Base-by-base conservation (phyloP, 2,797 vertebrate genomes). In the Sciaenops ocellatus region DNA sequence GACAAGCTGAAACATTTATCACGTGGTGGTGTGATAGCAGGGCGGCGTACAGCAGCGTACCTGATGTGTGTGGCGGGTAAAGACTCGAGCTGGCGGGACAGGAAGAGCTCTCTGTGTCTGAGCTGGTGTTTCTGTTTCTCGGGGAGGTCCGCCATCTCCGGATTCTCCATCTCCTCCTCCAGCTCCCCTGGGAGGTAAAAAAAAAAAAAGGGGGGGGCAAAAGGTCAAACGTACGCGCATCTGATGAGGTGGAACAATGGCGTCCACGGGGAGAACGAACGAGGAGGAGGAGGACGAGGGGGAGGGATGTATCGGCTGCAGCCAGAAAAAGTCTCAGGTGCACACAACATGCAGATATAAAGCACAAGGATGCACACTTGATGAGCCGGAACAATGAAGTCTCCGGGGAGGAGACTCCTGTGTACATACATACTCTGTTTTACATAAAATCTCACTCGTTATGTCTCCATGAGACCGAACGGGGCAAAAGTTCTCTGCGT, bases 111-210 rank as follows among this genome's bases (percentile, higher is more conserved):
- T 88, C 98, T 92, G 91, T 99, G 98, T 84, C 97, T 94, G 70
- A 99, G 94, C 92, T 99, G 98, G 92, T 99, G 98, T 78, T 97
- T 98, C 79, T 98, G 96, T 91, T 98, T 98, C 90, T 99, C 98
- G 0, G 97, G 97, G 78, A 99, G 96, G 85, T 98, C 97, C 26
- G 96, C 90, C 94, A 98, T 96, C 93, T 99, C 98, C 2, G 97
- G 96, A 85, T 98, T 99, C 93, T 99, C 98, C 96, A 98, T 96
- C 92, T 99, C 98, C 89, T 99, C 98, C 90, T 99, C 98, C 89
- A 97, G 94, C 93, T 99, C 98, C 86, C 97, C 98, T 99, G 87
- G n/a, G 76, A 24, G 77, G 61, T 0, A 22, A 26, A 59, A 55
- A 46, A 41, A 38, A 34, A 34, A 34, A 9, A 18, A n/a, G 48